Base-by-base conservation (phyloP, 2,797 vertebrate genomes). In the Phoxinus dragarum region DNA sequence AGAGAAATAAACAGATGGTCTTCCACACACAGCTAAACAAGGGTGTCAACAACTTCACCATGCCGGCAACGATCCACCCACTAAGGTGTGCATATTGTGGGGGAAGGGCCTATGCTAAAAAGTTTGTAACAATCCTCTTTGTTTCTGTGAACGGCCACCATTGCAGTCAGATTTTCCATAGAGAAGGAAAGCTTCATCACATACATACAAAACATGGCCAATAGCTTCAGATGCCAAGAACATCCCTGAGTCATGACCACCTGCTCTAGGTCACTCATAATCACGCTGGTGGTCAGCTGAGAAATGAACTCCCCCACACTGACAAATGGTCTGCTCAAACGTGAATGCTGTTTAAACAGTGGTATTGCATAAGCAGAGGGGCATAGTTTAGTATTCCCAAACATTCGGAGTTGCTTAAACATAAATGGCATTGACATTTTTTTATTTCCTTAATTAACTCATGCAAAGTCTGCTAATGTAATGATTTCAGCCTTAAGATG, bases 51-150 rank as follows among this genome's bases (percentile, higher is more conserved):
- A 67, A 49, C 80, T 80, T 74, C 83, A 86, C 67, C 23, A 54
- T 81, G 85, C 85, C 54, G 42, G 64, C 85, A 87, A 79, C 10
- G 74, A 80, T 74, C 74, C 75, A 66, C 61, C 47, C 87, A 73
- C 54, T 68, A 78, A 89, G 77, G 74, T 85, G n/a, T 14, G 42
- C 59, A 82, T 82, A 31, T 47, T 21, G 2, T 68, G 72, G 71
- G 72, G 72, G 80, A 84, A 49, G 81, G 81, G 80, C 23, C n/a
- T 77, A 54, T 80, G 82, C 73, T 49, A 81, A 80, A 77, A 44
- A 67, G 52, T 59, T 75, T 80, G 17, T 75, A 49, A 52, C 21
- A 9, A 49, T 40, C 9, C 40, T 59, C 27, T 38, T 79, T 80
- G 76, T 79, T 47, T 49, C 40, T 61, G 2, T 47, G 49, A 83